Base-by-base conservation (phyloP, 1,140 invertebrate species). In the Andricus grossulariae region DNA sequence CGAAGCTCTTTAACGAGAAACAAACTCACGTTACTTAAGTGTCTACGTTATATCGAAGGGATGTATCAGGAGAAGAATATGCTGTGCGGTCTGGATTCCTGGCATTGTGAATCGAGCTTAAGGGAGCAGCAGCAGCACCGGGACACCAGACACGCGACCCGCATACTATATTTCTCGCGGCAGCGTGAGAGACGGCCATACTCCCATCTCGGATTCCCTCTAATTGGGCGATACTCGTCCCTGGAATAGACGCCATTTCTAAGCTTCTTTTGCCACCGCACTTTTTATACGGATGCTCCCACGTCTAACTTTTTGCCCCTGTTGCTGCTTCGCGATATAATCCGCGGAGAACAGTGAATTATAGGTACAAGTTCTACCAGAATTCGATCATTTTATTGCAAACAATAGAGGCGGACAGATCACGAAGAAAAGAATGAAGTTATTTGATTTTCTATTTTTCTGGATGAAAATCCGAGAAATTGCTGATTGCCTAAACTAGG, bases 111-210 rank as follows among this genome's bases (percentile, higher is more conserved):
- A 74, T 52, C 51, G 52, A 16, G 75, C 66, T 71, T 81, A 81
- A 81, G 32, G 45, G 5, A 12, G 49, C 5, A 55, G 21, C 12
- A 19, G 72, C 45, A 60, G 39, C 74, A 72, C 72, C 74, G 73
- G 77, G 83, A 80, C 84, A 82, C 57, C 77, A 80, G 84, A 86
- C 84, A 86, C 84, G 83, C 84, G 84, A 86, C 84, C 80, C 82
- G 83, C 83, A 86, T 86, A 86, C 79, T 82, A 80, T 79, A 74
- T 70, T 32, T 49, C 50, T 60, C 50, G 21, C 55, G 71, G 70
- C 70, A 81, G 74, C 82, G 82, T 83, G 80, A 83, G 82, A 83
- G 76, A 54, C 70, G 60, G 80, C 79, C 79, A 73, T 73, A 75
- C 75, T 71, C 77, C 60, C 82, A 77, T 81, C 60, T 72, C 74